phyloP scores from a whole-genome alignment of 2,888 invertebrate genomes.

The Nasonovia ribisnigri region DNA sequence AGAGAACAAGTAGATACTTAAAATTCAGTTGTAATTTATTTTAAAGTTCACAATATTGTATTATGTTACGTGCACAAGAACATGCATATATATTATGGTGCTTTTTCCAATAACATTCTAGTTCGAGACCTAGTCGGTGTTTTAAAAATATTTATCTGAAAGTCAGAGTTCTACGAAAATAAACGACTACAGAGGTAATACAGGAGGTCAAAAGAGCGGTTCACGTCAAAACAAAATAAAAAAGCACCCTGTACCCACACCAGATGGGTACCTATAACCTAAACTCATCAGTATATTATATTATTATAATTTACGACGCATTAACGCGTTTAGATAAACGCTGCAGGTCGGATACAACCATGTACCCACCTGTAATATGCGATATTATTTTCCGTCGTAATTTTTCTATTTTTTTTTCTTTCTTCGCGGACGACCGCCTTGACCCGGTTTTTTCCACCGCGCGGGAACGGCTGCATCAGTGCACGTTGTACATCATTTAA shows the following conservation, averaged over 20 bases:
- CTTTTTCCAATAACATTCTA: background rate
- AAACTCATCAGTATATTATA: background rate
- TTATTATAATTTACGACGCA: background rate
- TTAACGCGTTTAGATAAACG: background rate
- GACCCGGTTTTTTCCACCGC: constrained; percentile 44
- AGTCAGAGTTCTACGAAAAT: background rate
- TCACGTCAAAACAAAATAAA: background rate
- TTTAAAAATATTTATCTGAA: background rate
- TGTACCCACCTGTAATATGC: background rate
- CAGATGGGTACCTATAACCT: background rate
- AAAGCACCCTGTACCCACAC: too few relatives aligned
- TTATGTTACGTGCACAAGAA: background rate
- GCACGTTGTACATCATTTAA: background rate
- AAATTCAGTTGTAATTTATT: background rate
- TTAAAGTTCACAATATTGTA: background rate
- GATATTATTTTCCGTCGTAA: background rate
- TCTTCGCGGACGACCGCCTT: constrained; percentile 38
- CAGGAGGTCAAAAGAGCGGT: background rate
- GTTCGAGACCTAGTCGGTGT: background rate
- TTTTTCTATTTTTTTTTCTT: background rate
- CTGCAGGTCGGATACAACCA: background rate
- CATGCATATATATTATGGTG: background rate
- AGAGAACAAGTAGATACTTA: background rate
- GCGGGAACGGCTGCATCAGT: background rate
- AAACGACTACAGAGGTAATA: background rate